Conservation (phyloP, 2,113 vertebrate species). For the Lophius piscatorius region DNA sequence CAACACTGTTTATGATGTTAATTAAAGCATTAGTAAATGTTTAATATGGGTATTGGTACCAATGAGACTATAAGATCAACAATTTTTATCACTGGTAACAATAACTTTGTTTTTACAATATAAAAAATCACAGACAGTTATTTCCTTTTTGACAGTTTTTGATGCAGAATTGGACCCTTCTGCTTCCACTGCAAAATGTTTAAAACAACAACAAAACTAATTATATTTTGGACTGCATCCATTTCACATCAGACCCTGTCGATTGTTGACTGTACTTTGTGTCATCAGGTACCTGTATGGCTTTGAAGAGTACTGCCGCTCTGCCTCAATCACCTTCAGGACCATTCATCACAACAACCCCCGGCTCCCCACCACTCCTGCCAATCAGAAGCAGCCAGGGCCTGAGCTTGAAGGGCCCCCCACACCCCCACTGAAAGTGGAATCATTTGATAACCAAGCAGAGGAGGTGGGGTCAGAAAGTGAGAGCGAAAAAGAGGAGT, state of each 20-base stretch:
- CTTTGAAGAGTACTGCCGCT: conserved; percentile 97
- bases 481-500: conserved; percentile 60
- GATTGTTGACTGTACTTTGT: background rate
- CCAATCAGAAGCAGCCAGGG: conserved; percentile 30
- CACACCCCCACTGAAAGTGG: conserved; percentile 65
- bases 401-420: conserved; percentile 77
- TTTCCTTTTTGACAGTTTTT: no score
- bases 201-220: no score
- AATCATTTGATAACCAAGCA: conserved; percentile 41
- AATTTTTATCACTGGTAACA: no score
- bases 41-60: no score
- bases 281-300: conserved; percentile 92
- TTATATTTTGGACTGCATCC: no score
- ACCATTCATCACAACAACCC: conserved; percentile 96
- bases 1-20: no score
- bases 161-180: no score
- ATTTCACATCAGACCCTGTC: background rate
- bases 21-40: no score
- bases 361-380: conserved; percentile 71
- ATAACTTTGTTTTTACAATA: no score
- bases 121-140: no score
- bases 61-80: no score
- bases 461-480: conserved; percentile 62
- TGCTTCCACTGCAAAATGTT: no score
- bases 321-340: conserved; percentile 94